Conservation (phyloP, 2,888 invertebrate genomes). For the Rhopalosiphum nymphaeae region DNA sequence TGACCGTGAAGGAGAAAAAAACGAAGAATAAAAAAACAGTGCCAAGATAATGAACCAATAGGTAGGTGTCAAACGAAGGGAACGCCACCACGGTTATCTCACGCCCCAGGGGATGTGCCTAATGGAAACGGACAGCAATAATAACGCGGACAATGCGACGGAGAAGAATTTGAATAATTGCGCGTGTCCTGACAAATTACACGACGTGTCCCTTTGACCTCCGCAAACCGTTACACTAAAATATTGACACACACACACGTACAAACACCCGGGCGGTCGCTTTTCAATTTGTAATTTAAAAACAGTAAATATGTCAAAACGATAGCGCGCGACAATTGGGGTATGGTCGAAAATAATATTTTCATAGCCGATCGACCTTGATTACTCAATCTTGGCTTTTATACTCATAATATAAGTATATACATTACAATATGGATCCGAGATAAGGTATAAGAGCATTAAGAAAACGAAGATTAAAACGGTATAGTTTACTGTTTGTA, state of each 20-base stretch:
- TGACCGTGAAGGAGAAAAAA: not conserved
- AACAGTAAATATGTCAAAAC: slow-evolving; percentile 63
- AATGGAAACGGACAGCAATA: slow-evolving; percentile 46
- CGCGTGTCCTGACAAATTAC: slow-evolving; percentile 65
- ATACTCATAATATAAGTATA: not conserved
- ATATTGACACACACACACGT: slow-evolving; percentile 54
- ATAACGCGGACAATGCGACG: slow-evolving; percentile 35
- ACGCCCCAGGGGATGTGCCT: slow-evolving; percentile 50
- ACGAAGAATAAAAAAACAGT: slow-evolving; percentile 26
- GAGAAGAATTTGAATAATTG: slow-evolving; percentile 61
- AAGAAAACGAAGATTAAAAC: not conserved
- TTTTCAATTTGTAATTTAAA: slow-evolving; percentile 61
- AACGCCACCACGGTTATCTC: slow-evolving; percentile 49
- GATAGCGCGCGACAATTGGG: not conserved
- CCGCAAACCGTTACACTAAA: slow-evolving; percentile 57
- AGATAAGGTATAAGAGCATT: not conserved
- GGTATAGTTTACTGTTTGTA: not conserved
- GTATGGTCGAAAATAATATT: not conserved
- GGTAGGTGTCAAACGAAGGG: slow-evolving; percentile 59
- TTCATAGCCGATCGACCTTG: not conserved
- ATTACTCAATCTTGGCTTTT: not conserved
- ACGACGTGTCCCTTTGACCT: slow-evolving; percentile 64
- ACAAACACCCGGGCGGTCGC: slow-evolving; percentile 36
- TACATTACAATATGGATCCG: not conserved
- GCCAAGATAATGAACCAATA: slow-evolving; percentile 52